Evolutionary conservation across 92 coral and sea anemone species (phyloP), one percentile per base, ranked within the genome.

Genomic region (Phenganax marumi): DNA sequence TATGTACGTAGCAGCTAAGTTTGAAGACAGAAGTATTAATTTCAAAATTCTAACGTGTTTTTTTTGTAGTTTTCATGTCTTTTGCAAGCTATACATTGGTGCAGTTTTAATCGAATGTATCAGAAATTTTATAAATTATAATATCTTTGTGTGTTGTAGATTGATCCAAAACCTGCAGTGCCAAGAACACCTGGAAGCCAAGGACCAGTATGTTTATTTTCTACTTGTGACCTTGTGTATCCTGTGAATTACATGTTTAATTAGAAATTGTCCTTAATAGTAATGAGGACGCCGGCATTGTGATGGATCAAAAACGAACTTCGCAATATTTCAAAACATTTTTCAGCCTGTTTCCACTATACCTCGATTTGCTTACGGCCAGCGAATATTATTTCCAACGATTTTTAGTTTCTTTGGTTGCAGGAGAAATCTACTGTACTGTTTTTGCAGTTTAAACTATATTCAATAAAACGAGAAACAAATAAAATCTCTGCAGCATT

Each of bases 121-220:
- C 43, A 33, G 43, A 33, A 33, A 33, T 33, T 33, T 2, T 33
- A 33, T 33, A 33, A 33, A 33, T 33, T 33, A 5, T 33, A 33
- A 33, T 33, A 33, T 33, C 43, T 33, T 33, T 33, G 43, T 33
- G 43, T 33, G 43, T 33, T 68, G 17, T 53, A 94, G 98, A 84
- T 94, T 86, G 98, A 94, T 73, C 98, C 98, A 50, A 94, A 94
- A 79, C 92, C 91, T 23, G 98, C 98, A 19, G 98, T 94, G 17
- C 98, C 98, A 0, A 81, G 98, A 62, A 93, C 97, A 8, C 93
- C 98, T 2, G 93, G 95, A 51, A 92, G 91, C 50, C 84, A 83
- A 70, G 87, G 90, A 14, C 76, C 88, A 17, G 79, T 85, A 70
- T 81, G 83, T 78, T 78, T 48, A 52, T 14, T 0, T 33, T 72